phyloP scores from a whole-genome alignment of 2,888 invertebrate species.

The Pseudanteris insignis region DNA sequence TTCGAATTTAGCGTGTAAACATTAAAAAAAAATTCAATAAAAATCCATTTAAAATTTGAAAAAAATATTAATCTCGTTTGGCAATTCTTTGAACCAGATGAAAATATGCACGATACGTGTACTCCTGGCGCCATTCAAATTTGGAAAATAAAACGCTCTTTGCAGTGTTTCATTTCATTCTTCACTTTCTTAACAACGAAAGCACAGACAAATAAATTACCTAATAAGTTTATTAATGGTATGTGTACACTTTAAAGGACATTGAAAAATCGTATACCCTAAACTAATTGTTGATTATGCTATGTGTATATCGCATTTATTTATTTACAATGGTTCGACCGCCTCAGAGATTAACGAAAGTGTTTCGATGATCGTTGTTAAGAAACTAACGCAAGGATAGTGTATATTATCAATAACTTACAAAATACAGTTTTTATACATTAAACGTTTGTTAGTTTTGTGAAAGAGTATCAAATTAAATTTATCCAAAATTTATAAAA shows the following conservation, averaged over 20 bases:
- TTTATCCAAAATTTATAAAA: too few species aligned
- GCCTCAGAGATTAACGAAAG: conserved; percentile 49
- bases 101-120: not conserved
- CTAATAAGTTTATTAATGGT: conserved; percentile 62
- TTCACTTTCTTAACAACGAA: conserved; percentile 55
- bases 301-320: conserved; percentile 50
- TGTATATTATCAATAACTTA: conserved; percentile 6
- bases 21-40: too few species aligned
- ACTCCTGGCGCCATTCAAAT: conserved; percentile 54
- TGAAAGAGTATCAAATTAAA: too few species aligned
- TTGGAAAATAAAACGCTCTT: conserved; percentile 53
- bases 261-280: conserved; percentile 65
- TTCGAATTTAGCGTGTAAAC: too few species aligned
- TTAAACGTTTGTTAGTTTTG: not conserved
- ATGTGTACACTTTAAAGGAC: conserved; percentile 64
- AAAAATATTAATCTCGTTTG: too few species aligned
- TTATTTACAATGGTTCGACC: conserved; percentile 53
- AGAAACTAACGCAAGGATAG: conserved; percentile 56
- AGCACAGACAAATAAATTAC: conserved; percentile 60
- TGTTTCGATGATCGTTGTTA: conserved; percentile 59
- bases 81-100: too few species aligned
- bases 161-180: conserved; percentile 36
- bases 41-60: too few species aligned
- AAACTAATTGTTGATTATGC: conserved; percentile 61
- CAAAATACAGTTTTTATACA: conserved; percentile 27